Evolutionary conservation across 2,797 vertebrate genomes (phyloP).

Genomic region (Artibeus lituratus): DNA sequence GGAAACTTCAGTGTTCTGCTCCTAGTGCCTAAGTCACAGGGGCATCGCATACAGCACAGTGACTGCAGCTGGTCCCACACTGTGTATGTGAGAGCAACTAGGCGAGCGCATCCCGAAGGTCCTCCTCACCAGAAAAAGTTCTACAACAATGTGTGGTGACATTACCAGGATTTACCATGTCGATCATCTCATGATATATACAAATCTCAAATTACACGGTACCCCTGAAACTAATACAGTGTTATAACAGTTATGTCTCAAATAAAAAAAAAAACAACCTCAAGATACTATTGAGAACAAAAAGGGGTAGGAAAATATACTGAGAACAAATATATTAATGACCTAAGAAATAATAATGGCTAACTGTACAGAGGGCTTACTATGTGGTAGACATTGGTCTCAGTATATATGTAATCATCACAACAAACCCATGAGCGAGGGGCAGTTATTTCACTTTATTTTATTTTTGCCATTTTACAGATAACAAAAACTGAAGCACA

Average conservation of each 20-base stretch:
- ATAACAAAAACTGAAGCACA: not conserved
- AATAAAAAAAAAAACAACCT: not conserved
- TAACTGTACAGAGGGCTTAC: not conserved
- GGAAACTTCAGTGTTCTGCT: constrained; percentile 38
- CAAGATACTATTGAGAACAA: not conserved
- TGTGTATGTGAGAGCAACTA: not conserved
- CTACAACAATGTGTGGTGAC: not conserved
- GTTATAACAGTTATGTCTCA: not conserved
- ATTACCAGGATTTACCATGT: not conserved
- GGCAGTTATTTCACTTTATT: not conserved
- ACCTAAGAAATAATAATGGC: not conserved
- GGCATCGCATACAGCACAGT: not conserved
- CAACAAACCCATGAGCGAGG: not conserved
- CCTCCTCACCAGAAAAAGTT: not conserved
- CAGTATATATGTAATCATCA: not conserved
- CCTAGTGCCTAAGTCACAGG: not conserved
- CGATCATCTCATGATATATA: not conserved
- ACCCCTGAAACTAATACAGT: not conserved
- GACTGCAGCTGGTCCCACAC: not conserved
- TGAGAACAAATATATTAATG: not conserved
- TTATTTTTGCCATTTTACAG: not conserved
- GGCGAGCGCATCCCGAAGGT: not conserved
- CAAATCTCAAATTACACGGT: not conserved
- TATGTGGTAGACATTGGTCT: not conserved
- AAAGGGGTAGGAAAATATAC: not conserved